phyloP scores from a whole-genome alignment of 2,797 vertebrate species.

The Limnodromus scolopaceus region DNA sequence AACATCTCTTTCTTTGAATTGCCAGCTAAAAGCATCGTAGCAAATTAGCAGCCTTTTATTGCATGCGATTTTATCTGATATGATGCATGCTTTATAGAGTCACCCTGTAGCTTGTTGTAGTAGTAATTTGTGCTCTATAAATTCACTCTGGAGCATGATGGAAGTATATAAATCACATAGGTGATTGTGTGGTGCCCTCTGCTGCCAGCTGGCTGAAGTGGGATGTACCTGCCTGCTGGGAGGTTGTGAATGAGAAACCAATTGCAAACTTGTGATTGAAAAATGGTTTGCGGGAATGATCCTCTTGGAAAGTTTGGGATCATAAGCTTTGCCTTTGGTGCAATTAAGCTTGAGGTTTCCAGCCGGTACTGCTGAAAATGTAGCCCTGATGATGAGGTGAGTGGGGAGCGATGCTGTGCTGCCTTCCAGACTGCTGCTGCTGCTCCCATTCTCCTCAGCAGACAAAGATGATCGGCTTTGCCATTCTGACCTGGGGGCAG shows the following conservation, averaged over 20 bases:
- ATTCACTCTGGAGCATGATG: constrained; percentile 24
- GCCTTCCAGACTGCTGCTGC: not conserved
- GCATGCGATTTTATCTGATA: constrained; percentile 5
- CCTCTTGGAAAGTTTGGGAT: not conserved
- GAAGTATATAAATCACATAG: constrained; percentile 64
- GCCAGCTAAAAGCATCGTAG: not conserved
- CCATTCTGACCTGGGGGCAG: not conserved
- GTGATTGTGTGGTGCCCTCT: constrained; percentile 76
- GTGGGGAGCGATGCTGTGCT: not conserved
- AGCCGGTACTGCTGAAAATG: not conserved
- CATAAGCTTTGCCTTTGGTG: not conserved
- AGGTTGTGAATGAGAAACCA: not conserved
- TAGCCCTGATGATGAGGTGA: not conserved
- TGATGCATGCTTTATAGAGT: constrained; percentile 45
- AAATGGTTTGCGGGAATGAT: not conserved
- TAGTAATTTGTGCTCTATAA: constrained; percentile 64
- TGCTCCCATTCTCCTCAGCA: not conserved
- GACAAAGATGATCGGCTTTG: not conserved
- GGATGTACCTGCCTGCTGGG: not conserved
- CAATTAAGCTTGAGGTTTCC: not conserved
- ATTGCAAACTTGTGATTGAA: not conserved
- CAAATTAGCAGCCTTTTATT: constrained; percentile 15
- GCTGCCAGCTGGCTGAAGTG: constrained; percentile 56
- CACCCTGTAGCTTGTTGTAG: constrained; percentile 44
- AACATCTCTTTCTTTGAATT: not conserved